Base-by-base conservation (phyloP, 2,113 vertebrate genomes). In the Chitala chitala region DNA sequence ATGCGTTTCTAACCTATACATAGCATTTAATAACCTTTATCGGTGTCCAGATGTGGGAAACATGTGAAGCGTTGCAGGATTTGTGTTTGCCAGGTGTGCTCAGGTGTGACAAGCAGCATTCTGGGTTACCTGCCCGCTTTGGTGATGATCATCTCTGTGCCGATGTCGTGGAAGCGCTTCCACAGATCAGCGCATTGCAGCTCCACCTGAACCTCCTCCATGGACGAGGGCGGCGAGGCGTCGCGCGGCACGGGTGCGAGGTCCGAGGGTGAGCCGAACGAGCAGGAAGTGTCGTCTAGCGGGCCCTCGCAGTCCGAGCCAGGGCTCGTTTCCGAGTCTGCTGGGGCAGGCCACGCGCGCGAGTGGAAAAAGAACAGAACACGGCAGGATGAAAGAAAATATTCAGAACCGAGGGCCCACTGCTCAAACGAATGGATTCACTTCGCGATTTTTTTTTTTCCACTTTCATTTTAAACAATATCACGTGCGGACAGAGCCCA, bases 141-240 rank as follows among this genome's bases (percentile, higher is more conserved):
- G 71, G 92, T 93, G 78, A 94, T 93, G 66, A 94, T 91, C 93
- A 94, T 94, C 81, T 94, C 93, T 0, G 93, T 94, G 38, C 91
- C 92, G 1, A 88, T 83, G 73, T 82, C 84, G 71, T 92, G 85
- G 58, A 94, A 94, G 71, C 91, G 89, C 78, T 87, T 90, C 93
- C 93, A 94, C 69, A 94, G 91, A 13, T 82, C 83, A 58, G 85
- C 73, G 54, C 93, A 91, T 76, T 93, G 90, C 0, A 94, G 87
- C 85, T 98, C 97, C 87, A 99, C 95, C 87, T 98, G 96, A 78
- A 98, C 97, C 82, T 98, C 96, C 75, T 98, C 96, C 97, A 99
- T 98, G 79, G 94, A 95, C 71, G 93, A 90, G 78, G 93, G 80
- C 55, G 93, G 82, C 12, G 86, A 87, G 12, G 88, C 80, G 6